A percentile compares a stretch with the other conserved stretches of the same genome.
These are phyloP conservation scores for Chymomyza procnemis DNA, from an alignment of 2,888 invertebrate species.

Conservation along the genomic window DNA sequence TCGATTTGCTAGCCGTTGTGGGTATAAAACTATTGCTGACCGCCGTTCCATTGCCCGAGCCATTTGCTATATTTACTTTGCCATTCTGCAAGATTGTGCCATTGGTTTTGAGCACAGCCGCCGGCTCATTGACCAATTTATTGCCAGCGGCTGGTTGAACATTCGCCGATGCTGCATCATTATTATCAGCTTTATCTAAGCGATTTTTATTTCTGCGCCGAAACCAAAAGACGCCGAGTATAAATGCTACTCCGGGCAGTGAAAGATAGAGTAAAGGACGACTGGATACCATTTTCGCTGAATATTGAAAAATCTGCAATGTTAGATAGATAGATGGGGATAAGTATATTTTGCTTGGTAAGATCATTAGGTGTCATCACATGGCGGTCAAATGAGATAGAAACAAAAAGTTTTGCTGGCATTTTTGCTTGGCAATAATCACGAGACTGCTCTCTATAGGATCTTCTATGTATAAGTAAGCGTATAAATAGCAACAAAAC, in stretches of 20 bases:
- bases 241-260: constrained; percentile 87
- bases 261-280: constrained; percentile 88
- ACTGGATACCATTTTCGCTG: constrained; percentile 85
- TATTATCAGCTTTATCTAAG: constrained; percentile 63
- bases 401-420: not conserved
- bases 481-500: constrained; percentile 61
- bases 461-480: constrained; percentile 29
- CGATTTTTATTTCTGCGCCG: constrained; percentile 84
- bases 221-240: constrained; percentile 89
- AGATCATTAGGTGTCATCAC: not conserved
- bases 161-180: constrained; percentile 49
- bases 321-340: not conserved
- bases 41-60: constrained; percentile 14
- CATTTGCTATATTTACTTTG: constrained; percentile 9
- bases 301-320: constrained; percentile 74
- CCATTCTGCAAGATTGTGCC: constrained; percentile 40
- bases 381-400: constrained; percentile 3
- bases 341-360: not conserved
- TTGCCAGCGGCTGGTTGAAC: constrained; percentile 40
- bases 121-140: constrained; percentile 32
- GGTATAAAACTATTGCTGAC: constrained; percentile 27
- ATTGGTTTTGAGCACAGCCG: constrained; percentile 35
- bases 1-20: constrained; percentile 53
- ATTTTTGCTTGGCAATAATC: not conserved
- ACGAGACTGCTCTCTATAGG: constrained; percentile 8